Conservation (phyloP, 2,797 vertebrate genomes). For the Poecilia wingei region DNA sequence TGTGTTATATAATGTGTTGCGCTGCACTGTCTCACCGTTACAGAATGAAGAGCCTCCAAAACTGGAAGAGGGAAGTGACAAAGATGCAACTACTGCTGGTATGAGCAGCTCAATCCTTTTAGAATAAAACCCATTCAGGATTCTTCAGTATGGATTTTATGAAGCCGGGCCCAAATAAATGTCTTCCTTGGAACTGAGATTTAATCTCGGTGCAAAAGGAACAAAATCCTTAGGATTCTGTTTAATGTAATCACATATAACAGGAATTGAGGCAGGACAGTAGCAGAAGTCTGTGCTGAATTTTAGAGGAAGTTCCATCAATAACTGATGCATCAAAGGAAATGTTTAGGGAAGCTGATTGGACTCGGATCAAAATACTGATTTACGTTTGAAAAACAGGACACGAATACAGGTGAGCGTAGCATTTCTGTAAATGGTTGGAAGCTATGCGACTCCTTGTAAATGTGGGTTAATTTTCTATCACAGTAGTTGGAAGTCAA, state of each 20-base stretch:
- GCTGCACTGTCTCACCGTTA: constrained; percentile 14
- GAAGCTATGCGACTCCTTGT: neutral
- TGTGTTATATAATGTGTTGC: constrained; percentile 30
- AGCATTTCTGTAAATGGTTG: neutral
- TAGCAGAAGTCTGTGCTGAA: neutral
- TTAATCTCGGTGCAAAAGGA: neutral
- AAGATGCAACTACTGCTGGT: constrained; percentile 81
- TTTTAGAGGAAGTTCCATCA: neutral
- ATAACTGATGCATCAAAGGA: neutral
- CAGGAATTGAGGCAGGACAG: neutral
- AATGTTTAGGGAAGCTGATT: neutral
- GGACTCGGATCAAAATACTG: neutral
- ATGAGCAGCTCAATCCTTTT: constrained; percentile 47
- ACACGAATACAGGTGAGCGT: neutral
- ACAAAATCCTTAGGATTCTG: neutral
- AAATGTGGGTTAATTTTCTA: neutral
- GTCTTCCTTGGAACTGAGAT: constrained; percentile 23
- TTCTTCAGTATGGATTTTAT: constrained; percentile 36
- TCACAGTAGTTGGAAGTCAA: neutral
- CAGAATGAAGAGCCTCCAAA: constrained; percentile 78
- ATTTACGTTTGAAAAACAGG: neutral
- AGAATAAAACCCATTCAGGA: neutral
- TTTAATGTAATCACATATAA: neutral
- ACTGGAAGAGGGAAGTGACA: constrained; percentile 75
- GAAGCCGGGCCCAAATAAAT: constrained; percentile 15